Base-by-base conservation (phyloP, 1,140 invertebrate genomes). In the Drosophila kurseongensis region DNA sequence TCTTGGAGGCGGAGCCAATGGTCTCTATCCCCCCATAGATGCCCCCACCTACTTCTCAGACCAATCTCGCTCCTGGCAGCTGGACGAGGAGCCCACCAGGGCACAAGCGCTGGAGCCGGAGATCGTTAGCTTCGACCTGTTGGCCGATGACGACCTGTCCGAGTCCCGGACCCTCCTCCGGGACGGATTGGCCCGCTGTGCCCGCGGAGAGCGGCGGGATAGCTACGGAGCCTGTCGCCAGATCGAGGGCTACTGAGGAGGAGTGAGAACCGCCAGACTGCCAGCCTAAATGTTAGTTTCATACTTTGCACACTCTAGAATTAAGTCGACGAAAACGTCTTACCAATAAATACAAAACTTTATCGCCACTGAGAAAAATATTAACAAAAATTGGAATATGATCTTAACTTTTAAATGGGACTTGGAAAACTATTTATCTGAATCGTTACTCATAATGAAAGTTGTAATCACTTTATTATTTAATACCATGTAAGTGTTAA, bases 111-210 rank as follows among this genome's bases (percentile, higher is more conserved):
- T 62, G 9, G 80, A 77, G 32, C 52, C 59, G 6, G 78, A 83
- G 23, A 79, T 86, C 23, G 54, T 91, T 0, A 90, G 77, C 47
- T 88, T 91, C 13, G 85, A 90, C 38, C 68, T 91, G 47, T 50
- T 90, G 5, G 58, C 89, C 48, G 90, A 89, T 59, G 74, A 60
- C 29, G 74, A 60, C 14, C 40, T 89, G 23, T 56, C 58, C 38
- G 80, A 88, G 10, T 88, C 83, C 7, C 88, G 93, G 72, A 83
- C 93, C 45, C 92, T 93, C 56, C 86, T 95, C 2, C 82, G 95
- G 13, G 94, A 94, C 12, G 94, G 94, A 1, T 90, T 92, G 48
- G 94, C 95, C 38, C 94, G 95, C 74, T 95, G 95, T 82, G 94
- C 94, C 12, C 95, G 94, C 0, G 95, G 93, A 42, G 91, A 93